These are phyloP conservation scores for Aphelenchoides bicaudatus DNA, from an alignment of 2,888 invertebrate species.

Conservation along the genomic window DNA sequence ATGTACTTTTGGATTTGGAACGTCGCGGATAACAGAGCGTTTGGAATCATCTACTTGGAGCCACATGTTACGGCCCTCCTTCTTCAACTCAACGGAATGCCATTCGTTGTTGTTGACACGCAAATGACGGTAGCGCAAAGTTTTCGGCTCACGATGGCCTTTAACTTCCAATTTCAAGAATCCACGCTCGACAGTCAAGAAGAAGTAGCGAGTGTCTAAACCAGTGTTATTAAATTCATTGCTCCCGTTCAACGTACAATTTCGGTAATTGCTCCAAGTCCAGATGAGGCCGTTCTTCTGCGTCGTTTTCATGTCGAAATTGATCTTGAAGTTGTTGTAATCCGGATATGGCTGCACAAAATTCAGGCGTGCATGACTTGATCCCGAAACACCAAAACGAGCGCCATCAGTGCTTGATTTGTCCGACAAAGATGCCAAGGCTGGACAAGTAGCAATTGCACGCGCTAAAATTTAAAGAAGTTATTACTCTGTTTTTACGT, in stretches of 20 bases:
- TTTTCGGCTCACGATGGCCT: constrained; percentile 49
- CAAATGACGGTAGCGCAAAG: constrained; percentile 27
- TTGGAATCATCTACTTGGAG: constrained; percentile 44
- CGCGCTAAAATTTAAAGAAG: background rate
- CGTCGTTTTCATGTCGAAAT: constrained; percentile 42
- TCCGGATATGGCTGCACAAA: constrained; percentile 54
- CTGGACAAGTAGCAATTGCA: background rate
- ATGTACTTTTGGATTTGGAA: constrained; percentile 54
- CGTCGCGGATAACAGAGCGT: constrained; percentile 41
- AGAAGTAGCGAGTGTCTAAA: too few species aligned
- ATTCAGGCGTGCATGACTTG: constrained; percentile 48
- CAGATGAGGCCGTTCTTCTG: constrained; percentile 51
- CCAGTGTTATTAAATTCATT: too few species aligned
- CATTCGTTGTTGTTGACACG: constrained; percentile 54
- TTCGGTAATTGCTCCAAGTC: constrained; percentile 59
- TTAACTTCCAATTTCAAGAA: constrained; percentile 50
- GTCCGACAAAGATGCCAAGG: background rate
- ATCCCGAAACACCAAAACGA: constrained; percentile 37
- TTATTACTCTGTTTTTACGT: too few species aligned
- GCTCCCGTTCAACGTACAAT: too few species aligned
- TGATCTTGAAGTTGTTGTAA: constrained; percentile 46
- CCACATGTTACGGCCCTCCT: constrained; percentile 31
- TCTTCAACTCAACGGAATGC: constrained; percentile 47
- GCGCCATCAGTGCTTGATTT: constrained; percentile 23
- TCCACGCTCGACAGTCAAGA: constrained; percentile 49